A percentile compares a stretch with the other conserved stretches of the same genome.
phyloP scores from a whole-genome alignment of 2,888 invertebrate genomes.

The Leptinotarsa haldemani region DNA sequence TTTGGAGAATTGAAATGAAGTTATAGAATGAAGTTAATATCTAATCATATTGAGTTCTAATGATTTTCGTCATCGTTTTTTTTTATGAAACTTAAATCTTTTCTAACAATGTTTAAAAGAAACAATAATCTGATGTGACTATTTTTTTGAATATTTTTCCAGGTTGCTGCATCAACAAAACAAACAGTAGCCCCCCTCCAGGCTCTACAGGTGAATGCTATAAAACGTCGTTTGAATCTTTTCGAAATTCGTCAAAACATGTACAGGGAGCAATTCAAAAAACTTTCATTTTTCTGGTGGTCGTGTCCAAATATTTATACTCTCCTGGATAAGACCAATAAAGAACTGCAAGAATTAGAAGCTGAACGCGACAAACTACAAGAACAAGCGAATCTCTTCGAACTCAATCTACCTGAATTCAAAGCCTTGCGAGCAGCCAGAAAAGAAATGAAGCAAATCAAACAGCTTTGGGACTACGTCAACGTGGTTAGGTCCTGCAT shows the following conservation, averaged over 20 bases:
- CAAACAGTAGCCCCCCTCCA: constrained; percentile 90
- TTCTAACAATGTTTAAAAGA: too few species aligned
- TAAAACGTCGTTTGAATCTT: constrained; percentile 83
- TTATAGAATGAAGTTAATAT: too few species aligned
- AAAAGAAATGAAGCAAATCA: constrained; percentile 80
- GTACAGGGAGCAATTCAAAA: constrained; percentile 81
- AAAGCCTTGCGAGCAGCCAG: constrained; percentile 80
- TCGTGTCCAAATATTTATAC: constrained; percentile 76
- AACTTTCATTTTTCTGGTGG: constrained; percentile 70
- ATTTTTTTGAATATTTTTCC: neutral
- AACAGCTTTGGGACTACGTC: constrained; percentile 92
- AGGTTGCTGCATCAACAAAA: constrained; percentile 81
- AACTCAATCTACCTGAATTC: constrained; percentile 86
- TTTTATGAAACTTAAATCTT: too few species aligned
- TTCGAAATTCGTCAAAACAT: constrained; percentile 83
- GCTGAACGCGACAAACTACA: constrained; percentile 74
- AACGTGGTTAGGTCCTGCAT: constrained; percentile 83
- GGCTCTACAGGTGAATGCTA: constrained; percentile 87
- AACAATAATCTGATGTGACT: too few species aligned
- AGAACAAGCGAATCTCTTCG: constrained; percentile 85
- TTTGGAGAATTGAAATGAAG: too few species aligned
- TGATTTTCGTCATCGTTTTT: too few species aligned
- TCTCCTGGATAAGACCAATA: constrained; percentile 76
- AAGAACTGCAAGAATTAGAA: constrained; percentile 76
- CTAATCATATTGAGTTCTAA: too few species aligned